These are phyloP conservation scores for Erinaceus europaeus DNA, from an alignment of 2,113 vertebrate genomes.

Conservation along the genomic window DNA sequence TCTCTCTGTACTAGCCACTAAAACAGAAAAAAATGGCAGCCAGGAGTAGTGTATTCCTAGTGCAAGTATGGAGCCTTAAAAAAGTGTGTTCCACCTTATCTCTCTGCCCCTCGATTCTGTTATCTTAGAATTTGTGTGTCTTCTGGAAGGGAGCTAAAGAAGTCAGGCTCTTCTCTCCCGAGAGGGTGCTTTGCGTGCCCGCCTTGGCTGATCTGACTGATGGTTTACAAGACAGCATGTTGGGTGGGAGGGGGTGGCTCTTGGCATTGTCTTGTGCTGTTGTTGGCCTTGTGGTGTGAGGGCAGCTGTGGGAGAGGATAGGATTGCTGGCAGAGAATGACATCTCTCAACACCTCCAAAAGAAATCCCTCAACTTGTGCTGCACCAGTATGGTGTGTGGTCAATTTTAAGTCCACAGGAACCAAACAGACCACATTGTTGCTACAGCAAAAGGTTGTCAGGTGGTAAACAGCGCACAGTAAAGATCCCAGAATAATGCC, in stretches of 20 bases:
- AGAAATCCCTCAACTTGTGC: constrained; percentile 59
- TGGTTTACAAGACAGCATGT: not conserved
- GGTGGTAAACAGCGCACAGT: constrained; percentile 4
- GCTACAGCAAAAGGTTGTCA: constrained; percentile 62
- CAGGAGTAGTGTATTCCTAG: too few species aligned
- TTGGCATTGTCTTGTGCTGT: constrained; percentile 20
- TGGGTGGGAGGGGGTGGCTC: not conserved
- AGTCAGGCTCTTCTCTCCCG: not conserved
- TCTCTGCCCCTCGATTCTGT: not conserved
- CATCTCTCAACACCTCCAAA: constrained; percentile 66
- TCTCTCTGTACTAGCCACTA: too few species aligned
- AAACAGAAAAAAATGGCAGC: too few species aligned
- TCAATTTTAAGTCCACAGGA: constrained; percentile 55
- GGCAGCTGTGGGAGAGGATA: constrained; percentile 59
- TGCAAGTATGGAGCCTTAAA: too few species aligned
- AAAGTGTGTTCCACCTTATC: too few species aligned
- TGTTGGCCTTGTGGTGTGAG: not conserved
- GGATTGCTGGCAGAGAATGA: constrained; percentile 53
- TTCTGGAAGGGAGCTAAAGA: not conserved
- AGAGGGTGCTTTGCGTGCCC: not conserved
- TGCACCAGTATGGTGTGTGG: not conserved
- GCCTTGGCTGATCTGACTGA: not conserved
- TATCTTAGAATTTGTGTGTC: not conserved
- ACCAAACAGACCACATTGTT: constrained; percentile 66
- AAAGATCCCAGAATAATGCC: constrained; percentile 40